These are phyloP conservation scores for Strongylocentrotus purpuratus DNA, from an alignment of 35 echinoderm and acorn worm genomes.

Conservation along the genomic window DNA sequence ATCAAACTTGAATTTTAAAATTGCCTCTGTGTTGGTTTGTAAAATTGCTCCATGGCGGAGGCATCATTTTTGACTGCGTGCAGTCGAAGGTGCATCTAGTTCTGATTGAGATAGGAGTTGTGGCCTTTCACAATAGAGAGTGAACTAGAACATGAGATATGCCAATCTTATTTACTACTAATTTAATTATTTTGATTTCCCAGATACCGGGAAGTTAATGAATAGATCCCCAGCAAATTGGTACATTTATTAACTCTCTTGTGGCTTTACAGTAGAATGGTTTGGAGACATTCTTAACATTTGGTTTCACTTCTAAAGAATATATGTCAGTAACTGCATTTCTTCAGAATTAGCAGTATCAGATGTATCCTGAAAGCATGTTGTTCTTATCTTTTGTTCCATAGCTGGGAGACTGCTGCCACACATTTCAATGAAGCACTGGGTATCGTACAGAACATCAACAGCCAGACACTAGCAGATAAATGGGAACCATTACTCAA, in stretches of 20 bases:
- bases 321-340: not conserved
- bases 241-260: too few relatives aligned
- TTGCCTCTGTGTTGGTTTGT: too few relatives aligned
- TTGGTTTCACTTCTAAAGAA: not conserved
- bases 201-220: too few relatives aligned
- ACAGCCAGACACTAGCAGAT: conserved; percentile 69
- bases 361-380: not conserved
- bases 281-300: not conserved
- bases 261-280: too few relatives aligned
- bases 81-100: too few relatives aligned
- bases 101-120: conserved; percentile 93
- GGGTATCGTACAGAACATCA: conserved; percentile 61
- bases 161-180: too few relatives aligned
- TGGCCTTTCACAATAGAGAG: conserved; percentile 83
- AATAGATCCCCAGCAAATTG: too few relatives aligned
- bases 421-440: conserved; percentile 77
- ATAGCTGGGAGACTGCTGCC: conserved; percentile 72
- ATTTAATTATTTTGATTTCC: too few relatives aligned
- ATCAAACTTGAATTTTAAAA: too few relatives aligned
- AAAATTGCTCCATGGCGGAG: too few relatives aligned
- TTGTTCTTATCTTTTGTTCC: not conserved
- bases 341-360: not conserved
- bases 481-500: conserved; percentile 97
- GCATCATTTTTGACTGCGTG: too few relatives aligned
- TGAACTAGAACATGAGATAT: conserved; percentile 39